phyloP scores from a whole-genome alignment of 2,888 invertebrate species.

The Halocaridina rubra region DNA sequence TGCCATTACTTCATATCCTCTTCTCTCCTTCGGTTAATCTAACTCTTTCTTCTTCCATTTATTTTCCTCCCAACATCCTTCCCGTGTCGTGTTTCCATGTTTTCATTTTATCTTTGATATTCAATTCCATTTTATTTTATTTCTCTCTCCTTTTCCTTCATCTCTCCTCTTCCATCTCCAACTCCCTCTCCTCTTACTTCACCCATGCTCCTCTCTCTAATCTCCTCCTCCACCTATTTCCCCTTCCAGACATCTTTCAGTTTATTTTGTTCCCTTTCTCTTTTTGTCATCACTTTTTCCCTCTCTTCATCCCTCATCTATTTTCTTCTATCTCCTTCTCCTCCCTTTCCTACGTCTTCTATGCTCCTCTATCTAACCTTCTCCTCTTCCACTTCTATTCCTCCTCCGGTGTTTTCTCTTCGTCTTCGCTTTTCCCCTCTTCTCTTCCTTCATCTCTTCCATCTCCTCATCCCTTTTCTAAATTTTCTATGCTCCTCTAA shows the following conservation, averaged over 20 bases:
- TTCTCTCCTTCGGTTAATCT: not conserved
- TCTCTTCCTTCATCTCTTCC: not conserved
- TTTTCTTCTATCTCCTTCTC: not conserved
- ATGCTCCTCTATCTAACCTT: not conserved
- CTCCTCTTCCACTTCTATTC: not conserved
- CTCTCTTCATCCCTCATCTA: not conserved
- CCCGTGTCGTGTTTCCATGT: not conserved
- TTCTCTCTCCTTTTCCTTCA: not conserved
- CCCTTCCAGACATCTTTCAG: no score
- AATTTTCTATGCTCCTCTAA: no score
- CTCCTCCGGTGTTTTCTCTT: not conserved
- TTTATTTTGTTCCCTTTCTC: no score
- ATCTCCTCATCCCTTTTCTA: no score
- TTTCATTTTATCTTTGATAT: not conserved
- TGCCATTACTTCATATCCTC: no score
- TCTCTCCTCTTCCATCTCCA: not conserved
- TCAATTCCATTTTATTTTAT: not conserved
- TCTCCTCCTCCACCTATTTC: no score
- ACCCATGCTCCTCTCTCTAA: no score
- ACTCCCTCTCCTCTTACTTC: not conserved
- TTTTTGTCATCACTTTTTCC: no score
- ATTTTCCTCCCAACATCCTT: not conserved
- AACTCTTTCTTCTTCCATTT: not conserved
- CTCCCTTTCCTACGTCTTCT: not conserved
- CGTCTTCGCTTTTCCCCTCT: not conserved